Percentiles rank a stretch among this genome's conserved stretches.
phyloP scores from a whole-genome alignment of 2,797 vertebrate species.

The Catamblyrhynchus diadema region DNA sequence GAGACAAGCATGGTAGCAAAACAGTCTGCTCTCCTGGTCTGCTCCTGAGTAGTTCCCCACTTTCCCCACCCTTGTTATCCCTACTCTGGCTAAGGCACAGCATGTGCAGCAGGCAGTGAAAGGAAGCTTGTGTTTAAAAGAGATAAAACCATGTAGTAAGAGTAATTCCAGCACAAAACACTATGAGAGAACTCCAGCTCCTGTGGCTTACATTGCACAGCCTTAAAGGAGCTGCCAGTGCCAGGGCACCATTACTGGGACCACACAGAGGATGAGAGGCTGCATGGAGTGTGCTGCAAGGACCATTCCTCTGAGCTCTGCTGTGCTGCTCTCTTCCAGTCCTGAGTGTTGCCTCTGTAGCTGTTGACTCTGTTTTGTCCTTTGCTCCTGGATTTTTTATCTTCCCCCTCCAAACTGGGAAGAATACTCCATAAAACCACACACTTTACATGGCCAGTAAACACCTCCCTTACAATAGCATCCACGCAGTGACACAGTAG shows the following conservation, averaged over 20 bases:
- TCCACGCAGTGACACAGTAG: rapidly evolving
- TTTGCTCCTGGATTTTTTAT: neutral
- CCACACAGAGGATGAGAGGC: neutral
- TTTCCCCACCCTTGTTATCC: neutral
- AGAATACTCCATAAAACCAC: neutral
- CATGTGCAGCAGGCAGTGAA: neutral
- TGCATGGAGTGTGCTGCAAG: neutral
- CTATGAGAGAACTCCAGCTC: neutral
- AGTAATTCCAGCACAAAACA: neutral
- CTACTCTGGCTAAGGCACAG: neutral
- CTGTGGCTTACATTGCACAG: neutral
- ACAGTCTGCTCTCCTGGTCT: neutral
- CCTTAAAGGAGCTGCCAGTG: neutral
- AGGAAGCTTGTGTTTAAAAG: neutral
- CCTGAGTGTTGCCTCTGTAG: neutral
- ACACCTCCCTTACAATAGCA: neutral
- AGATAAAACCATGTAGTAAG: neutral
- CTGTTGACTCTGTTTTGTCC: neutral
- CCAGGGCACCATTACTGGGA: neutral
- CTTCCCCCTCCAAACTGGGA: neutral
- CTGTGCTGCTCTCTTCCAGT: neutral
- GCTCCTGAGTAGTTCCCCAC: neutral
- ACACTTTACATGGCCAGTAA: rapidly evolving
- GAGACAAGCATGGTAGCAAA: neutral
- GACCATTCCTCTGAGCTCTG: neutral